Evolutionary conservation across 2,888 invertebrate species (phyloP).

Genomic region (Portevinia maculata): DNA sequence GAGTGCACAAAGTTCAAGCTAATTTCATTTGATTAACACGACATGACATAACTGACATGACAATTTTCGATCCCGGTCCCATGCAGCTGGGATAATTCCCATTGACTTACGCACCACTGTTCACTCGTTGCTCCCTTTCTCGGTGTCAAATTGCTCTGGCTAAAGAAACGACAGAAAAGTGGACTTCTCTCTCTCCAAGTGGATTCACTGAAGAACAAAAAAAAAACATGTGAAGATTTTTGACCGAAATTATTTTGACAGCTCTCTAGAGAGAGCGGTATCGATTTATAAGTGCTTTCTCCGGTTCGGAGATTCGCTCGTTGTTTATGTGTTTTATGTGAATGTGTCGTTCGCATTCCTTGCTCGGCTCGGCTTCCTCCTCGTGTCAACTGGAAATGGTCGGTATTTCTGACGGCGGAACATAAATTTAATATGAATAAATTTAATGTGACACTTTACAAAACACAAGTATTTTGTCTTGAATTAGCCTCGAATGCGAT

Average conservation of each 20-base stretch:
- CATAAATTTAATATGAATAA: conserved; percentile 59
- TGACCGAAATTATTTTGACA: conserved; percentile 72
- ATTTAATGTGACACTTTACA: conserved; percentile 73
- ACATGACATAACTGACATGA: conserved; percentile 73
- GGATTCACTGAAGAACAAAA: conserved; percentile 64
- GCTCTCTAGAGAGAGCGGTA: conserved; percentile 31
- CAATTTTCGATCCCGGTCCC: conserved; percentile 69
- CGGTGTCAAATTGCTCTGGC: conserved; percentile 68
- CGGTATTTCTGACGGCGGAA: conserved; percentile 35
- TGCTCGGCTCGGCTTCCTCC: conserved; percentile 11
- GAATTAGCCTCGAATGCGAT: conserved; percentile 82
- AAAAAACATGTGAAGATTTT: conserved; percentile 50
- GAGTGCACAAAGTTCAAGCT: conserved; percentile 72
- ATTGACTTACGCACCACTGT: conserved; percentile 53
- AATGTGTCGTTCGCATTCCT: conserved; percentile 45
- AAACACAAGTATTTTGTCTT: conserved; percentile 75
- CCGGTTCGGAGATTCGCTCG: not conserved
- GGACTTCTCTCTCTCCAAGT: conserved; percentile 61
- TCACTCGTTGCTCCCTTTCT: conserved; percentile 46
- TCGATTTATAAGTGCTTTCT: conserved; percentile 60
- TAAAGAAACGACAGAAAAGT: conserved; percentile 45
- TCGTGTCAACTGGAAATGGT: conserved; percentile 7
- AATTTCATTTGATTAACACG: conserved; percentile 72
- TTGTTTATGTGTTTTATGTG: conserved; percentile 11
- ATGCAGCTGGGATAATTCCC: conserved; percentile 63